phyloP scores from a whole-genome alignment of 2,888 invertebrate genomes.

The Willowsia nigromaculata region DNA sequence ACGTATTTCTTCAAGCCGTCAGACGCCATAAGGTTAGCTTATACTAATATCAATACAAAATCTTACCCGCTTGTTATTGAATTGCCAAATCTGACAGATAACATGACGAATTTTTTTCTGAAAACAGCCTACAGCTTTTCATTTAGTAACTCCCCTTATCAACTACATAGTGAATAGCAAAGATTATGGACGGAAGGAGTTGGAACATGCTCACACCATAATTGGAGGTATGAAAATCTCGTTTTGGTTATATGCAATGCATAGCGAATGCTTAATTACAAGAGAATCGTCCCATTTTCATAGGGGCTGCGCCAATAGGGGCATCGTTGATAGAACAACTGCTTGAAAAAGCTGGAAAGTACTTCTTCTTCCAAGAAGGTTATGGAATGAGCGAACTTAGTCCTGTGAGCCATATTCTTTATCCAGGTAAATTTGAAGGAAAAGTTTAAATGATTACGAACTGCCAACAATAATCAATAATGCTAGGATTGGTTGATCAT shows the following conservation, averaged over 20 bases:
- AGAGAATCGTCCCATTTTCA: too few species aligned
- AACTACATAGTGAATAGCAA: slow-evolving; percentile 59
- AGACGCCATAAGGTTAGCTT: slow-evolving; percentile 72
- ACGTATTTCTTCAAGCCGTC: slow-evolving; percentile 71
- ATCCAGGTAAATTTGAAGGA: slow-evolving; percentile 47
- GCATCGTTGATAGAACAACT: slow-evolving; percentile 43
- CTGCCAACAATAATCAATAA: neutral
- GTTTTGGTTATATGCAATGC: too few species aligned
- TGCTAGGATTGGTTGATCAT: neutral
- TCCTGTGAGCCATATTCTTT: slow-evolving; percentile 69
- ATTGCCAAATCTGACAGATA: neutral
- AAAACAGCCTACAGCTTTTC: slow-evolving; percentile 24
- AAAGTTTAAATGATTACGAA: neutral
- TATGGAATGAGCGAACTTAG: slow-evolving; percentile 72
- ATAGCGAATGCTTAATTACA: too few species aligned
- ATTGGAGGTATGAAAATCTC: slow-evolving; percentile 62
- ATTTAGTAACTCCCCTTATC: slow-evolving; percentile 71
- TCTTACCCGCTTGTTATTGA: neutral
- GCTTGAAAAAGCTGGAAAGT: slow-evolving; percentile 66
- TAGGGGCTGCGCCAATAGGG: slow-evolving; percentile 62
- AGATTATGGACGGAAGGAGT: slow-evolving; percentile 60
- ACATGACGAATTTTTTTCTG: neutral
- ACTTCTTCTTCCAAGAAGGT: slow-evolving; percentile 71
- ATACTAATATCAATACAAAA: too few species aligned
- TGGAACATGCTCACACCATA: slow-evolving; percentile 44